Evolutionary conservation across 2,888 invertebrate species (phyloP).

Genomic region (Sphaerophoria taeniata): DNA sequence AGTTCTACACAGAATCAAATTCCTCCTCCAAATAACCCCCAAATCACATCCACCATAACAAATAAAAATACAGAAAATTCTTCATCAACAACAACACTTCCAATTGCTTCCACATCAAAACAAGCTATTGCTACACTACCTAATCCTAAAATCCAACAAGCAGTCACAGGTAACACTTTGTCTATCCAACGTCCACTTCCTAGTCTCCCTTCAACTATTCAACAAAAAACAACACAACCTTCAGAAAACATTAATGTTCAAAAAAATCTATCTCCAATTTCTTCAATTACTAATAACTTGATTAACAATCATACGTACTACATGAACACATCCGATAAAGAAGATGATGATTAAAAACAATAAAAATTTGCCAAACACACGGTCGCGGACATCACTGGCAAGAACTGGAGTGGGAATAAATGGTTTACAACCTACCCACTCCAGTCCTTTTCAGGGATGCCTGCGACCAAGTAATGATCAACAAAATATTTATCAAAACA

Average conservation of each 20-base stretch:
- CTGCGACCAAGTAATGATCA: constrained; percentile 5
- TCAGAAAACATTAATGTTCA: neutral
- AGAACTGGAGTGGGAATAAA: neutral
- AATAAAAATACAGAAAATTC: too few relatives aligned
- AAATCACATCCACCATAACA: too few relatives aligned
- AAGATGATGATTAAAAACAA: neutral
- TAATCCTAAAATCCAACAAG: neutral
- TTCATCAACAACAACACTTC: too few relatives aligned
- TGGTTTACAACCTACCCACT: neutral
- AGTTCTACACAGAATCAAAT: too few relatives aligned
- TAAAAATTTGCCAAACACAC: neutral
- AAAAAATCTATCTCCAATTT: neutral
- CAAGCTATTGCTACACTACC: too few relatives aligned
- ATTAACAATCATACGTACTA: neutral
- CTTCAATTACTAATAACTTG: neutral
- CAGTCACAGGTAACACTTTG: neutral
- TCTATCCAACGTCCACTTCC: neutral
- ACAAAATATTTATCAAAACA: neutral
- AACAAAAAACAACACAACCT: neutral
- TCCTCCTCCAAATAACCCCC: too few relatives aligned
- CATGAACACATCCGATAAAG: neutral
- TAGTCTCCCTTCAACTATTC: neutral
- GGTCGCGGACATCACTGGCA: neutral
- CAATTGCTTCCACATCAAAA: too few relatives aligned
- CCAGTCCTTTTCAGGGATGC: neutral